phyloP scores from a whole-genome alignment of 2,797 vertebrate genomes.

The Neosilurus mollespiculum region DNA sequence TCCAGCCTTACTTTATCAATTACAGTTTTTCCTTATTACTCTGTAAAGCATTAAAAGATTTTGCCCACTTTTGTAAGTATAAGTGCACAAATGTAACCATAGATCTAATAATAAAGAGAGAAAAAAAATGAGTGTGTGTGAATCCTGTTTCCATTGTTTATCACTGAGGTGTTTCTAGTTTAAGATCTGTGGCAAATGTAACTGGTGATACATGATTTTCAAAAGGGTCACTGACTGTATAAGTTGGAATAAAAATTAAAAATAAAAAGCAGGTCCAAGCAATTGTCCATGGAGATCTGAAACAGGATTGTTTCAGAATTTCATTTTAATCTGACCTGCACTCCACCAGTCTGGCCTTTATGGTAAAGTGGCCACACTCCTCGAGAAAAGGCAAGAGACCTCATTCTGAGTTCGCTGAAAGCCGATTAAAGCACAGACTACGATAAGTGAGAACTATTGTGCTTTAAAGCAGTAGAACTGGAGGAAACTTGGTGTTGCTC shows the following conservation, averaged over 20 bases:
- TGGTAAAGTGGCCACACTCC: not conserved
- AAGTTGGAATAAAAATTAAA: no score
- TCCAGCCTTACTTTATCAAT: not conserved
- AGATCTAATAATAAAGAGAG: not conserved
- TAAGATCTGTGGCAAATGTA: not conserved
- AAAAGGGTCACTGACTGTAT: no score
- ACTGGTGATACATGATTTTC: no score
- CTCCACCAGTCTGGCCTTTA: not conserved
- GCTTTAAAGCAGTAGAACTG: not conserved
- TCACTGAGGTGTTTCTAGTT: not conserved
- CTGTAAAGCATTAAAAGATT: not conserved
- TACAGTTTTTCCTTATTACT: not conserved
- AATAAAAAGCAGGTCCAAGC: no score
- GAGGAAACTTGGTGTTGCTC: not conserved
- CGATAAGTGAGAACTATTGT: not conserved
- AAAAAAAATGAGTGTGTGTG: not conserved
- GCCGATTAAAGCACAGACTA: not conserved
- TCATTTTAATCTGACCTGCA: not conserved
- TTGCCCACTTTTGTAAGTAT: not conserved
- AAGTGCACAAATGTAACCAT: not conserved
- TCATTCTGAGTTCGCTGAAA: not conserved
- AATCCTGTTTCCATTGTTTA: not conserved
- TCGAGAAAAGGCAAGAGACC: not conserved
- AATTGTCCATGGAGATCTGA: no score
- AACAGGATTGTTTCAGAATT: no score